Base-by-base conservation (phyloP, 2,113 vertebrate genomes). In the Chlorocebus sabaeus region DNA sequence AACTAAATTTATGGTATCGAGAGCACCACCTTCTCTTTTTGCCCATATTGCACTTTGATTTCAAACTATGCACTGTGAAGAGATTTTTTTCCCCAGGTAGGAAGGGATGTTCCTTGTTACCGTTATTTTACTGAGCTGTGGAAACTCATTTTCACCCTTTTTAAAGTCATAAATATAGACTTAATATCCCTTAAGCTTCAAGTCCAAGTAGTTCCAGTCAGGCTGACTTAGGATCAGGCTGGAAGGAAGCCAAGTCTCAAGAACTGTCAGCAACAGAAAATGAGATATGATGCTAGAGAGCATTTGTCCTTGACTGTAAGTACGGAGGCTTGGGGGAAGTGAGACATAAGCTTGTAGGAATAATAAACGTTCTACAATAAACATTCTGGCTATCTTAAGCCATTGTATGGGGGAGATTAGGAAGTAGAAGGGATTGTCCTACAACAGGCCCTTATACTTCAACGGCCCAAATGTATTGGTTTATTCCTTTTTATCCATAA, bases 31-130 rank as follows among this genome's bases (percentile, higher is more conserved):
- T 98, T 97, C 89, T 95, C 96, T 97, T 96, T 97, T 98, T 98
- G 96, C 96, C 97, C 90, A 25, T 83, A 79, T 98, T 99, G 98
- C 98, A 98, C 98, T 98, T 98, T 98, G 92, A 88, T 98, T 98
- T 99, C 96, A 98, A 98, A 94, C 98, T 99, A 99, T 99, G 98
- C 99, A 99, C 98, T 98, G 96, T 97, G 97, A 98, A 96, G 98
- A 97, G 94, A 98, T 95, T 94, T 97, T 96, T 95, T 57, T 50
- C 7, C 30, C 64, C 22, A 30, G 67, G 35, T 89, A 70, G 92
- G 68, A 72, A 90, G 96, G 86, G 76, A 79, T 97, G 87, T 97
- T 97, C 10, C 95, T 82, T 95, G 35, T 90, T 82, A 70, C 35
- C 96, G 95, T 97, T 98, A 45, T 79, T 97, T 75, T 87, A 90